These are phyloP conservation scores for Uromys caudimaculatus DNA, from an alignment of 2,797 vertebrate genomes.

Conservation along the genomic window DNA sequence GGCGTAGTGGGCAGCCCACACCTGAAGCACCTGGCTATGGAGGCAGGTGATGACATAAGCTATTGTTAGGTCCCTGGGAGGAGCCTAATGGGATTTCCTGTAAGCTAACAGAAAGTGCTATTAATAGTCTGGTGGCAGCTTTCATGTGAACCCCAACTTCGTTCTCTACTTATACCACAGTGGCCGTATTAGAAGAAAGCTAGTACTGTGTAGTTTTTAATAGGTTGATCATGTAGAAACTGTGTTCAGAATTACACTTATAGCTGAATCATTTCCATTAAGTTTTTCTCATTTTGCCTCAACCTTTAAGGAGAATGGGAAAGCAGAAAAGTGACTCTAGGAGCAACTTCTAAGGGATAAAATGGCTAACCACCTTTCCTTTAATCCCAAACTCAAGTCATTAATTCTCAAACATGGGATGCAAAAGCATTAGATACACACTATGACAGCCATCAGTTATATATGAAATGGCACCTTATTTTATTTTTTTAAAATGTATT, in stretches of 20 bases:
- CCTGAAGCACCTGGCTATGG: no score
- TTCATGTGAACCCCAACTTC: neutral
- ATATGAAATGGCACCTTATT: neutral
- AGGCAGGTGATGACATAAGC: no score
- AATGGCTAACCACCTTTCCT: neutral
- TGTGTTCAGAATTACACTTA: conserved; percentile 18
- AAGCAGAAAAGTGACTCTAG: conserved; percentile 25
- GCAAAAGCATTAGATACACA: neutral
- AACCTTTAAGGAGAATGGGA: neutral
- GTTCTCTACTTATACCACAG: neutral
- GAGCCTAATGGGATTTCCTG: no score
- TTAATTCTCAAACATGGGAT: neutral
- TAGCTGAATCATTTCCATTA: neutral
- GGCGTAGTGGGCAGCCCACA: no score
- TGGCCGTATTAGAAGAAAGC: neutral
- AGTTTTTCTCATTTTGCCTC: neutral
- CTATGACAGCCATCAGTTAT: neutral
- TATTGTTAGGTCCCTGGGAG: no score
- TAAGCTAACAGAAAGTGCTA: neutral
- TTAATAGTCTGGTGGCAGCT: neutral
- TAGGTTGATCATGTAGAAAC: neutral
- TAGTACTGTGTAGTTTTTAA: neutral
- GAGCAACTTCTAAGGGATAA: neutral
- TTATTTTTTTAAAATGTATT: neutral
- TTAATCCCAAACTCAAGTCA: neutral